These are phyloP conservation scores for Eilema depressum DNA, from an alignment of 2,888 invertebrate species.

Conservation along the genomic window DNA sequence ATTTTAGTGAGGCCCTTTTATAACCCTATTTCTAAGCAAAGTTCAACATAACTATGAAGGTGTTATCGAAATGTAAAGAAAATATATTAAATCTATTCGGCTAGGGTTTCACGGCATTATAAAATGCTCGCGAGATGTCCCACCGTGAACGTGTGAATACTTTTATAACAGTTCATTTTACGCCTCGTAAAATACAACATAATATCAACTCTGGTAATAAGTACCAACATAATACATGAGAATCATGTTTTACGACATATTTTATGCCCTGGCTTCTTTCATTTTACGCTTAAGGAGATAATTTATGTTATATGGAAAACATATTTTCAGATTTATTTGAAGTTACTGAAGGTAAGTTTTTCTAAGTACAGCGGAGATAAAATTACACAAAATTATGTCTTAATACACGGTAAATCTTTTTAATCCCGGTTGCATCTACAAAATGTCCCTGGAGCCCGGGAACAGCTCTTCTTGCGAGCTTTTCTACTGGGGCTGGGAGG, in stretches of 20 bases:
- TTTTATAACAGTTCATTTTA: slow-evolving; percentile 67
- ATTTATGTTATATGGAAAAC: slow-evolving; percentile 60
- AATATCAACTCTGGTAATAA: slow-evolving; percentile 66
- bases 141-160: slow-evolving; percentile 37
- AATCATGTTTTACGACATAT: slow-evolving; percentile 72
- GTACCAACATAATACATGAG: slow-evolving; percentile 67
- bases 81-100: background rate
- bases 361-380: slow-evolving; percentile 18
- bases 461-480: background rate
- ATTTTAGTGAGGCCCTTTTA: background rate
- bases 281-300: slow-evolving; percentile 65
- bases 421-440: too few species aligned
- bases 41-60: background rate
- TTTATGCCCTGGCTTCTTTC: slow-evolving; percentile 68
- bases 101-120: slow-evolving; percentile 22
- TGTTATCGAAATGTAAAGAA: background rate
- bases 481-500: too few species aligned
- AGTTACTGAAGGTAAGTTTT: slow-evolving; percentile 54
- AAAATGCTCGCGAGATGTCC: slow-evolving; percentile 16
- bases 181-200: slow-evolving; percentile 73
- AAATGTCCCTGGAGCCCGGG: too few species aligned
- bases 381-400: too few species aligned
- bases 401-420: too few species aligned
- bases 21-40: background rate
- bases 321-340: slow-evolving; percentile 60